Percentiles rank a stretch among this genome's conserved stretches.
Conservation (phyloP, 2,113 vertebrate genomes). For the Phocoena sinus region DNA sequence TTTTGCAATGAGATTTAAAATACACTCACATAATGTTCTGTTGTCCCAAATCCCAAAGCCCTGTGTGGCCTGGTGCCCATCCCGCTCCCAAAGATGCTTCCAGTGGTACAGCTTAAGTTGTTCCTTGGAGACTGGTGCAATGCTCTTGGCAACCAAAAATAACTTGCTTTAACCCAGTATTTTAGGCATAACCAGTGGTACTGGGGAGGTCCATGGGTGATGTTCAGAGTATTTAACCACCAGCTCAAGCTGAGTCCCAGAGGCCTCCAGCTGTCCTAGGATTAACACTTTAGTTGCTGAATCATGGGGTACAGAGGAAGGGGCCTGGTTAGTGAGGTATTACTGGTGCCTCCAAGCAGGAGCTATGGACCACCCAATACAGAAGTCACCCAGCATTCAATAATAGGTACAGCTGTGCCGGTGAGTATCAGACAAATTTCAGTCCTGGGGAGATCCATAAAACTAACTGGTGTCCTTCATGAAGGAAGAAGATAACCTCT, state of each 20-base stretch:
- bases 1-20: background rate
- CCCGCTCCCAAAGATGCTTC: background rate
- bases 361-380: background rate
- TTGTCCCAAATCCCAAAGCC: background rate
- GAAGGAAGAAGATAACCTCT: background rate
- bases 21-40: background rate
- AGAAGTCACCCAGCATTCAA: background rate
- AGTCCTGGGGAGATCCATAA: background rate
- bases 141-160: background rate
- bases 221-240: slow-evolving; percentile 15
- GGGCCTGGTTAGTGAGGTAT: background rate
- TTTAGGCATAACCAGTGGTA: background rate
- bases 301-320: background rate
- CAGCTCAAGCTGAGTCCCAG: background rate
- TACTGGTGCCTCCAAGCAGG: background rate
- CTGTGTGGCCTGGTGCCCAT: background rate
- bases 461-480: background rate
- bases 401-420: background rate
- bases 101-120: background rate
- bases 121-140: background rate
- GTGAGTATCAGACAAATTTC: background rate
- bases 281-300: background rate
- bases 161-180: background rate
- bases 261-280: background rate
- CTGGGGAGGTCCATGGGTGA: background rate